Evolutionary conservation across 2,113 vertebrate genomes (phyloP), one percentile per base, ranked within the genome.

Genomic region (Gasterosteus nipponicus): DNA sequence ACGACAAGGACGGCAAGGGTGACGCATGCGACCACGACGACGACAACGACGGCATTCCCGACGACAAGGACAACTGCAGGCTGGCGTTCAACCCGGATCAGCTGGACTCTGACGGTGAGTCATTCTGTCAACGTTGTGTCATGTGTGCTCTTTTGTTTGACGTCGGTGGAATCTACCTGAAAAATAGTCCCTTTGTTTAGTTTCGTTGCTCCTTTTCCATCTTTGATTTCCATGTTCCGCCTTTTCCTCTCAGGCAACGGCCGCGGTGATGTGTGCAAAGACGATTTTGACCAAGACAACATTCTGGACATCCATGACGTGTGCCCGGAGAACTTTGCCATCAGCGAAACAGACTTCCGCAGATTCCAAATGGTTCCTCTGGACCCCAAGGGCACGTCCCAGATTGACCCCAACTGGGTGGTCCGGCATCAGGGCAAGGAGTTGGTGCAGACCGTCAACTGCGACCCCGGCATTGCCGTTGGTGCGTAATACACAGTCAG

Each of bases 351-450:
- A 4, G 98, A 99, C 70, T 99, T 99, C 94, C 95, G 97, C 70
- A 95, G 94, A 90, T 99, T 99, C 92, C 98, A 99, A 90, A 99
- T 99, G 98, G 97, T 99, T 92, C 98, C 98, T 54, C 89, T 99
- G 49, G 98, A 99, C 90, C 98, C 98, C 60, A 98, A 96, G 81
- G 98, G 98, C 72, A 99, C 97, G 44, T 98, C 97, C 5, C 98
- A 99, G 78, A 99, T 97, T 83, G 98, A 99, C 87, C 98, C 98
- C 72, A 98, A 99, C 93, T 99, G 98, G 98, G 96, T 99, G 58
- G 98, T 99, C 63, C 96, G 97, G 66, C 97, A 99, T 89, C 96
- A 98, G 93, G 98, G 98, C 89, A 99, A 99, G 91, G 98, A 99
- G 75, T 89, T 99, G 77, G 96, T 99, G 79, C 98, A 99, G 92